Conservation (phyloP, 2,797 vertebrate genomes). For the Scyliorhinus canicula region DNA sequence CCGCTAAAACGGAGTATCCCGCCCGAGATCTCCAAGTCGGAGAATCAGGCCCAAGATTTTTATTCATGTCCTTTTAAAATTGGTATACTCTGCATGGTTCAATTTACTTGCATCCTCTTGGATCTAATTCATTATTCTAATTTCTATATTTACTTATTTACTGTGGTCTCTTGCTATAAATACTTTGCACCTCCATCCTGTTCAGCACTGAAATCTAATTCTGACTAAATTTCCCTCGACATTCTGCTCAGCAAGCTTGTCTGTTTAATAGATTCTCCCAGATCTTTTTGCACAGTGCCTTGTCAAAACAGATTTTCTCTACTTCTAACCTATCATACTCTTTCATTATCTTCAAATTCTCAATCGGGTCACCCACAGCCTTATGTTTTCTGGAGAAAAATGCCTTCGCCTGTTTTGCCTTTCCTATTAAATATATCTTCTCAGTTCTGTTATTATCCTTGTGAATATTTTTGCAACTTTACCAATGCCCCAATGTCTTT, state of each 20-base stretch:
- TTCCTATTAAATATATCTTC: no score
- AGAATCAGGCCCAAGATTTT: no score
- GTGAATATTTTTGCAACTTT: no score
- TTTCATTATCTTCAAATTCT: neutral
- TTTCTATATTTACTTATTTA: neutral
- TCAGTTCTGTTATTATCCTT: no score
- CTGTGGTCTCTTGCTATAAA: neutral
- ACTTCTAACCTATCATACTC: no score
- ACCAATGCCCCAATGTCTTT: no score
- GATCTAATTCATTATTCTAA: neutral
- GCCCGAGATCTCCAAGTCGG: no score
- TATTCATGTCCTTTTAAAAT: no score
- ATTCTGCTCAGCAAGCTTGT: neutral
- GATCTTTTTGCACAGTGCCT: neutral
- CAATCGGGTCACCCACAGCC: neutral
- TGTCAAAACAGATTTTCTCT: neutral
- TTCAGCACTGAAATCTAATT: neutral
- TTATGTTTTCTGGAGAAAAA: neutral
- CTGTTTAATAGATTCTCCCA: neutral
- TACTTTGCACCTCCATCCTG: neutral
- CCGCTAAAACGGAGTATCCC: no score
- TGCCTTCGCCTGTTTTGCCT: no score
- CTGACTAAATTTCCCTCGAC: neutral
- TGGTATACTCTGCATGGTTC: no score
- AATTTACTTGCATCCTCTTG: no score